Percentiles rank a stretch among this genome's conserved stretches.
Evolutionary conservation across 2,113 vertebrate genomes (phyloP).

Genomic region (Dipodomys stephensi): DNA sequence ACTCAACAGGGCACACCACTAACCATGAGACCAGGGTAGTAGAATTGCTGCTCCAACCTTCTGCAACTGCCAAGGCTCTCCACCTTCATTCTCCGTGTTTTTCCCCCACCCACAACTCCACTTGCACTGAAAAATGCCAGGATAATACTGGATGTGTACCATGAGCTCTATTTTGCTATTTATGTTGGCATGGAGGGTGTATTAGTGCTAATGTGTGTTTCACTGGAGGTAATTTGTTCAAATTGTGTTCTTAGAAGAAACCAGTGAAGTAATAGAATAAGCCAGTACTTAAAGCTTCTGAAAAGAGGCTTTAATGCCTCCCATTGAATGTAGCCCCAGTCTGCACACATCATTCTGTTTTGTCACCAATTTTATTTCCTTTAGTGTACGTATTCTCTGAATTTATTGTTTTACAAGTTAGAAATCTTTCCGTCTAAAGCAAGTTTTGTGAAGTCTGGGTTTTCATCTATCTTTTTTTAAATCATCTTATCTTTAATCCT

Average conservation of each 20-base stretch:
- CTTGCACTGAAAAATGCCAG: too few relatives aligned
- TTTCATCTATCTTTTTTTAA: background rate
- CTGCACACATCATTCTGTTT: background rate
- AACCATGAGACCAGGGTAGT: background rate
- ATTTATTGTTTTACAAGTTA: background rate
- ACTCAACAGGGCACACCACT: fast-evolving
- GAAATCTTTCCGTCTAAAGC: background rate
- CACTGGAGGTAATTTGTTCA: too few relatives aligned
- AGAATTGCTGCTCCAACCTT: background rate
- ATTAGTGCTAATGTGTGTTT: too few relatives aligned
- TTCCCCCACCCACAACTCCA: too few relatives aligned
- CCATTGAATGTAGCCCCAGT: background rate
- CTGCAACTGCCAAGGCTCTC: background rate
- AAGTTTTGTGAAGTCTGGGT: background rate
- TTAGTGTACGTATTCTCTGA: background rate
- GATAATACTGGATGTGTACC: too few relatives aligned
- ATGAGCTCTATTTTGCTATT: too few relatives aligned
- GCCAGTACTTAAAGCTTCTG: background rate
- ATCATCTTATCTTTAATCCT: conserved; percentile 20
- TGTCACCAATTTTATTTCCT: background rate
- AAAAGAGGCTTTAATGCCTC: background rate
- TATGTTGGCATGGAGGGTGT: too few relatives aligned
- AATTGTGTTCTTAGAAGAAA: too few relatives aligned
- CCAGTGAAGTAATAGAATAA: too few relatives aligned
- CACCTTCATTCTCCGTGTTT: background rate